Base-by-base conservation (phyloP, 1,140 invertebrate genomes). In the Lerema accius region DNA sequence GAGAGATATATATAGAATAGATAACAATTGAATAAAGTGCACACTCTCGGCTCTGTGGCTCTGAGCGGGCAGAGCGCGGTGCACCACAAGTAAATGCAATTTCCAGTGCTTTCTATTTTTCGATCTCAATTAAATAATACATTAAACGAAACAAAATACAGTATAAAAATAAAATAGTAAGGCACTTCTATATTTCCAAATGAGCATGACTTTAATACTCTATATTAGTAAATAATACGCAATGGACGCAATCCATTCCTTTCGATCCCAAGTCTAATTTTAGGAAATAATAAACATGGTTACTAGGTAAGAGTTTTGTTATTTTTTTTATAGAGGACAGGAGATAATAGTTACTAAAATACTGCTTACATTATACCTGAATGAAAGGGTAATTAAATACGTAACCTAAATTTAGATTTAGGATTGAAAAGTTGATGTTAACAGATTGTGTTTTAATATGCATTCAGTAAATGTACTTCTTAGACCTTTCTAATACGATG, bases 111-210 rank as follows among this genome's bases (percentile, higher is more conserved):
- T 82, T 67, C n/a, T 72, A 48, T 68, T 63, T 67, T 39, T 64
- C 66, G 72, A 69, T 72, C 50, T 69, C 48, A 63, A 65, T 64
- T 60, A 75, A 76, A 72, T 15, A 68, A 76, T 51, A 26, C 15
- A 64, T 65, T 68, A 65, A 79, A 83, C 55, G 56, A 79, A 82
- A 76, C 64, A 71, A 70, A 78, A 67, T 69, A 80, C 74, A 84
- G 66, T 82, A 78, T 74, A 80, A 86, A 90, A 89, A 89, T 83
- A 82, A 90, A 87, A 88, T 82, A 67, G 82, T 90, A 90, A 90
- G 88, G 88, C 88, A 90, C 88, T 89, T 90, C 85, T 86, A 88
- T 89, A 82, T 87, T 78, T 75, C 82, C 79, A 87, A 86, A 79
- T 74, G 67, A 83, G 68, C 68, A 82, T 76, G 75, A 32, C 1